Evolutionary conservation across 2,888 invertebrate species (phyloP).

Genomic region (Mesorhabditis spiculigera): DNA sequence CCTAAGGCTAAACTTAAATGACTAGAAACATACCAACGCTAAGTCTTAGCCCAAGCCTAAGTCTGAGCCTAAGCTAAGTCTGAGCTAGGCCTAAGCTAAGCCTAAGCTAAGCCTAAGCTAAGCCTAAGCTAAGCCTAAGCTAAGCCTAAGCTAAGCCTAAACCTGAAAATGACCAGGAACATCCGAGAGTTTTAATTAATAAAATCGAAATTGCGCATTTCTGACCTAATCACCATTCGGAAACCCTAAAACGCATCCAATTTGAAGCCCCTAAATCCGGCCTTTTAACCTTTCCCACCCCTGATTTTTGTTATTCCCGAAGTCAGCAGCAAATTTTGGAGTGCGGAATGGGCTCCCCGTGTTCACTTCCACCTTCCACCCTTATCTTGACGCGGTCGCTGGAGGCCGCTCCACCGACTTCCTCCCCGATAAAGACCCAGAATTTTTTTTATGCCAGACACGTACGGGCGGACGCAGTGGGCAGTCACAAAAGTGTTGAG

Average conservation of each 20-base stretch:
- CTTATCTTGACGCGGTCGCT: too few relatives aligned
- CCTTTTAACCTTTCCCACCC: not conserved
- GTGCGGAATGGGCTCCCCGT: too few relatives aligned
- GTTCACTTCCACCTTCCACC: too few relatives aligned
- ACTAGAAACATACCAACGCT: too few relatives aligned
- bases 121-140: slow-evolving; percentile 1
- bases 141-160: not conserved
- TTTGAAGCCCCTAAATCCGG: not conserved
- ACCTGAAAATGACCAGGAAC: not conserved
- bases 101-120: not conserved
- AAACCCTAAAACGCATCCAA: not conserved
- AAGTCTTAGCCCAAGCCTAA: not conserved
- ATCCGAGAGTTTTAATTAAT: too few relatives aligned
- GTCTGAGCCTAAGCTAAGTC: not conserved
- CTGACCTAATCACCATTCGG: not conserved
- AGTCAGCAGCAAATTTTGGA: not conserved
- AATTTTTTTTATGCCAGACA: too few relatives aligned
- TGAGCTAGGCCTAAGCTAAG: not conserved
- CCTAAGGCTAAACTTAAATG: not conserved
- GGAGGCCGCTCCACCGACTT: too few relatives aligned
- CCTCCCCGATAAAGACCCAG: too few relatives aligned
- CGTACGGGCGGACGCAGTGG: too few relatives aligned
- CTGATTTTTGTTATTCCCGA: not conserved
- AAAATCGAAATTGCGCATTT: too few relatives aligned
- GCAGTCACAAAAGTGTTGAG: too few relatives aligned